A percentile compares a stretch with the other conserved stretches of the same genome.
Evolutionary conservation across 2,797 vertebrate species (phyloP).

Genomic region (Carcharodon carcharias): DNA sequence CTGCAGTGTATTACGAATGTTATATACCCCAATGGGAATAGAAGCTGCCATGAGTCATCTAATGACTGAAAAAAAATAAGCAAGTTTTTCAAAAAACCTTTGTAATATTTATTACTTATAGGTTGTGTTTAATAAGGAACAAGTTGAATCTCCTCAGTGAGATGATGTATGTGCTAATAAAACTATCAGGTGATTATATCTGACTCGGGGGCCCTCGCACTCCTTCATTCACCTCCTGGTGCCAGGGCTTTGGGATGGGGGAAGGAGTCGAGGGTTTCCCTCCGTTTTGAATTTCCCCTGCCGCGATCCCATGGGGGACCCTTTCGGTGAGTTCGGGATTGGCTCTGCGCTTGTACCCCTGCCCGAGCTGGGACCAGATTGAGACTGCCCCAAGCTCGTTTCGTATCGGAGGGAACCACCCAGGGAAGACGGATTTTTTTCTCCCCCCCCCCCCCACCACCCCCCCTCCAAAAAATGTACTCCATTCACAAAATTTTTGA

Average conservation of each 20-base stretch:
- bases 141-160: not conserved
- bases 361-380: too few relatives aligned
- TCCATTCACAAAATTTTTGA: too few relatives aligned
- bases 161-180: constrained; percentile 27
- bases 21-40: constrained; percentile 44
- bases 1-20: not conserved
- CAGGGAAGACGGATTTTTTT: too few relatives aligned
- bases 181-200: constrained; percentile 10
- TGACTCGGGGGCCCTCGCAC: not conserved
- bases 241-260: too few relatives aligned
- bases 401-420: too few relatives aligned
- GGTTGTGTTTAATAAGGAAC: constrained; percentile 98
- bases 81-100: constrained; percentile 95
- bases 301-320: too few relatives aligned
- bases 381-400: too few relatives aligned
- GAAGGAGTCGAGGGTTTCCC: not conserved
- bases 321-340: too few relatives aligned
- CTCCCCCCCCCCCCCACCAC: too few relatives aligned
- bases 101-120: constrained; percentile 99
- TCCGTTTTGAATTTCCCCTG: not conserved
- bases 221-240: not conserved
- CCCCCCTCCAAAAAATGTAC: too few relatives aligned
- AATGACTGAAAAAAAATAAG: constrained; percentile 86
- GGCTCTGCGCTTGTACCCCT: too few relatives aligned
- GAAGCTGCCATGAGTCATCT: constrained; percentile 86